Base-by-base conservation (phyloP, 2,797 vertebrate species). In the Hyperoplus immaculatus region DNA sequence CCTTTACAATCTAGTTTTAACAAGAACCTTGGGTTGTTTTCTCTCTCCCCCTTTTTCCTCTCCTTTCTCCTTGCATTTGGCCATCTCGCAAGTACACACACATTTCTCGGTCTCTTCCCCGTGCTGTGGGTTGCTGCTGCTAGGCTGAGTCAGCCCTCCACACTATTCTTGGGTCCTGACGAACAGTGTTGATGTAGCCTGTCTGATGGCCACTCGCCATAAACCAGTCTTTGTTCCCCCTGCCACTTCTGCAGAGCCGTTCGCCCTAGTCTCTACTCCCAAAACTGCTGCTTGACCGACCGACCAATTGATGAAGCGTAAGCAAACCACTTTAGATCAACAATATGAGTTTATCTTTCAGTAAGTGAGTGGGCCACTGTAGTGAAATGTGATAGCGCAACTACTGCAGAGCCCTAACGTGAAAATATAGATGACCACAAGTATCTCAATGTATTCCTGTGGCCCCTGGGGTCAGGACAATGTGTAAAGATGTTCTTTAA, bases 121-220 rank as follows among this genome's bases (percentile, higher is more conserved):
- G 81, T 57, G 66, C 88, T 92, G 91, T 71, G 93, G 91, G 88
- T 88, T 77, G 91, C 82, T 81, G 85, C 88, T 82, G 85, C 85
- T 43, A 91, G 93, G 93, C 93, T 94, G 93, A 94, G 83, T 94
- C 93, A 93, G 93, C 93, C 93, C 92, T 93, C 87, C 9, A 21
- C 87, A 83, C 92, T 94, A 94, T 93, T 94, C 92, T 83, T 81
- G 92, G 92, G 88, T 74, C 88, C 87, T 90, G 91, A 93, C 89
- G 82, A 90, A 87, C 85, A 79, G 88, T 94, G 93, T 93, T 93
- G 92, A 93, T 92, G 86, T 81, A 91, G 91, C 88, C 89, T 82
- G 92, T 92, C 90, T 88, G 88, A 91, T 90, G 90, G 90, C 90
- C 86, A 46, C 84, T 80, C 72, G 86, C 89, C 89, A 90, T 91